Evolutionary conservation across 2,113 vertebrate species (phyloP).

Genomic region (Cyphomyrus plagiostoma): DNA sequence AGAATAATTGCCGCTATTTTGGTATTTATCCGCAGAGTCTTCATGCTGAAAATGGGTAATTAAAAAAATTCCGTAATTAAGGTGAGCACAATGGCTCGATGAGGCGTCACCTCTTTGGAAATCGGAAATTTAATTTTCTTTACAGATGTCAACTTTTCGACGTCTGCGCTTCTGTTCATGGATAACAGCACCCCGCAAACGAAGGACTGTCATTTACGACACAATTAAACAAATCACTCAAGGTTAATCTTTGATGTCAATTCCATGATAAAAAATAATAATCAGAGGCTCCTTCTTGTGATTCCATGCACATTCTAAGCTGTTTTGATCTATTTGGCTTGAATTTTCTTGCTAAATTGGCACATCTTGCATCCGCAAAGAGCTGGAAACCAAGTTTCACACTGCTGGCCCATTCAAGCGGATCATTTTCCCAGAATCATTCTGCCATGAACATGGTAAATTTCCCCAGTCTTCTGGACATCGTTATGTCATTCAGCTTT

Average conservation of each 20-base stretch:
- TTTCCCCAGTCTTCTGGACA: background rate
- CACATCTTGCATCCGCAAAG: background rate
- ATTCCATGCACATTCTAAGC: background rate
- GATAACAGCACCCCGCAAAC: conserved; percentile 7
- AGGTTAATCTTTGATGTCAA: conserved; percentile 25
- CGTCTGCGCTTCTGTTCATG: conserved; percentile 7
- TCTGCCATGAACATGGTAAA: background rate
- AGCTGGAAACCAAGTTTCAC: background rate
- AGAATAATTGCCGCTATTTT: conserved; percentile 22
- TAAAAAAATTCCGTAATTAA: conserved; percentile 2
- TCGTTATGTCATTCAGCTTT: background rate
- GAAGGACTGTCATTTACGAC: conserved; percentile 9
- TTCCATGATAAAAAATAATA: conserved; percentile 16
- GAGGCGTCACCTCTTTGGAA: background rate
- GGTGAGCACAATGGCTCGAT: background rate
- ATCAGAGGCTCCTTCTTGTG: background rate
- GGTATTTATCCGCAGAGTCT: conserved; percentile 27
- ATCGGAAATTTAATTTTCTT: conserved; percentile 15
- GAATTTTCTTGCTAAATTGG: background rate
- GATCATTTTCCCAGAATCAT: background rate
- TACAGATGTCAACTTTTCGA: background rate
- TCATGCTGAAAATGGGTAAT: conserved; percentile 29
- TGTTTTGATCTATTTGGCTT: background rate
- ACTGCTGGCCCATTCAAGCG: background rate
- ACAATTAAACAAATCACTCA: conserved; percentile 27